phyloP scores from a whole-genome alignment of 1,140 invertebrate genomes.

The Drosophila mayri region DNA sequence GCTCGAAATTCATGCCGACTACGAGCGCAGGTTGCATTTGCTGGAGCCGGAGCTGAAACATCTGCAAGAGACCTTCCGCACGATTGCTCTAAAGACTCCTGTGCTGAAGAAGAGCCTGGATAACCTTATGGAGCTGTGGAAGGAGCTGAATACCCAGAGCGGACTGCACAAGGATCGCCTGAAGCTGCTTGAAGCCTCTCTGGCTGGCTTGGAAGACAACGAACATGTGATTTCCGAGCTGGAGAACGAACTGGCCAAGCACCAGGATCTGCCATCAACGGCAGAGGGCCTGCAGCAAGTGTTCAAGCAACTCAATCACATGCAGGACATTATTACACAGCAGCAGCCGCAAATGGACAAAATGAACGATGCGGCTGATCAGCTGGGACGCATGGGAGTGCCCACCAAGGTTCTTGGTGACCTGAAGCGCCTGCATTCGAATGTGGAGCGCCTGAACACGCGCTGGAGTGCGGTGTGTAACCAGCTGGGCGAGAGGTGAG shows the following conservation, averaged over 20 bases:
- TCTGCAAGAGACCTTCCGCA: conserved; percentile 92
- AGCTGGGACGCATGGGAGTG: conserved; percentile 91
- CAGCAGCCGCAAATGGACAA: conserved; percentile 95
- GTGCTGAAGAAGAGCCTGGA: conserved; percentile 95
- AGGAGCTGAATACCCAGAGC: conserved; percentile 86
- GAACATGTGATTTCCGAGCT: conserved; percentile 95
- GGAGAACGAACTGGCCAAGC: conserved; percentile 94
- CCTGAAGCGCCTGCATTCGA: conserved; percentile 96
- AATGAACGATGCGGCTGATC: conserved; percentile 95
- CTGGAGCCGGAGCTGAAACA: conserved; percentile 93
- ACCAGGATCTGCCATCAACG: conserved; percentile 93
- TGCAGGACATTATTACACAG: conserved; percentile 93
- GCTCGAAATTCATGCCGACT: conserved; percentile 95
- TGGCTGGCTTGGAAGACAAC: conserved; percentile 95
- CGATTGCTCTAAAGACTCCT: conserved; percentile 94
- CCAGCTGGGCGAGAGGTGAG: conserved; percentile 94
- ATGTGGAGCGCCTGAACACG: conserved; percentile 93
- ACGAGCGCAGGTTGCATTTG: conserved; percentile 90
- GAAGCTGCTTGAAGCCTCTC: conserved; percentile 95
- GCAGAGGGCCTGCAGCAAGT: conserved; percentile 90
- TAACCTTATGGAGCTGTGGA: conserved; percentile 95
- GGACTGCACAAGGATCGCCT: conserved; percentile 86
- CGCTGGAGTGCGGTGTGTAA: conserved; percentile 96
- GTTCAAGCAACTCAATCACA: conserved; percentile 84
- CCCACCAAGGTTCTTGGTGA: conserved; percentile 90